Evolutionary conservation across 2,113 vertebrate species (phyloP).

Genomic region (Gila orcuttii): DNA sequence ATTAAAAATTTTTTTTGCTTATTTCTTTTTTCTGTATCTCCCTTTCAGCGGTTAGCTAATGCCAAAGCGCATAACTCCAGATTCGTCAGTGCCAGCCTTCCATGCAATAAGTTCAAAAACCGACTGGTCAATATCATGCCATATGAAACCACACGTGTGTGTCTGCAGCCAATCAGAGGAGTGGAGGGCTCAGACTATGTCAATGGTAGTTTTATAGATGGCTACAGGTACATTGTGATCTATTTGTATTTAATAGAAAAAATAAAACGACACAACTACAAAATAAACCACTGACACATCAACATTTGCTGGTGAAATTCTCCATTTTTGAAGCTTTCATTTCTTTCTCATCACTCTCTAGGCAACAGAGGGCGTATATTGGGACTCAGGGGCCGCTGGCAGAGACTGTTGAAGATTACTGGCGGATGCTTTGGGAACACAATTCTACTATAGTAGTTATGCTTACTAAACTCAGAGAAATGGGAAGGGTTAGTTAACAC

Average conservation of each 20-base stretch:
- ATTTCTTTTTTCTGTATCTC: slow-evolving; percentile 43
- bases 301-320: background rate
- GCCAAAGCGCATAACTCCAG: slow-evolving; percentile 98
- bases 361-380: slow-evolving; percentile 97
- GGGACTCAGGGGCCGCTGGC: slow-evolving; percentile 96
- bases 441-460: slow-evolving; percentile 99
- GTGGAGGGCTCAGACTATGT: slow-evolving; percentile 98
- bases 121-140: slow-evolving; percentile 99
- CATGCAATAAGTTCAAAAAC: slow-evolving; percentile 99
- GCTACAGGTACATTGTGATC: slow-evolving; percentile 85
- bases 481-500: slow-evolving; percentile 87
- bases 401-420: slow-evolving; percentile 98
- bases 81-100: slow-evolving; percentile 98
- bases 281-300: background rate
- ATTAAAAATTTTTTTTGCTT: background rate
- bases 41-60: slow-evolving; percentile 89
- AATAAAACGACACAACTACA: background rate
- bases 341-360: slow-evolving; percentile 60
- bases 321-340: background rate
- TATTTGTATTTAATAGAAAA: background rate
- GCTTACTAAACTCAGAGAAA: slow-evolving; percentile 97
- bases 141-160: slow-evolving; percentile 95
- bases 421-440: slow-evolving; percentile 99
- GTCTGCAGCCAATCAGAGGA: slow-evolving; percentile 95
- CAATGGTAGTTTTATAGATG: slow-evolving; percentile 98